These are phyloP conservation scores for Rhodeus uyekii DNA, from an alignment of 2,797 vertebrate genomes.

Conservation along the genomic window DNA sequence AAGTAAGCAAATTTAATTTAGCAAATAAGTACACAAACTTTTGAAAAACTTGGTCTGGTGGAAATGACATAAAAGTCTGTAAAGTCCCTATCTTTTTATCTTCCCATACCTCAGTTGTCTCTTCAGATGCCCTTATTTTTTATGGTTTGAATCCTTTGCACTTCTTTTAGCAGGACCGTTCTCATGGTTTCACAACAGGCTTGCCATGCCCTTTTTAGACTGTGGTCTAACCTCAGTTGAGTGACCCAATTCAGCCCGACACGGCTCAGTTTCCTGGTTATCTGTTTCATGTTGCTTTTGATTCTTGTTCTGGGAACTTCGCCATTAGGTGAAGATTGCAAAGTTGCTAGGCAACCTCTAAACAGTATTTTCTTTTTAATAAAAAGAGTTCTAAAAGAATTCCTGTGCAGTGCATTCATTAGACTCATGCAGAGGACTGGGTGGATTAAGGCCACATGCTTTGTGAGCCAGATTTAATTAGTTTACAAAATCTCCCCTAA, in stretches of 20 bases:
- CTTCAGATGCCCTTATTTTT: not conserved
- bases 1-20: too few relatives aligned
- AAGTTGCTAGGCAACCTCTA: constrained; percentile 44
- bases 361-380: constrained; percentile 13
- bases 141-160: not conserved
- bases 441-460: constrained; percentile 51
- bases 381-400: not conserved
- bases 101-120: too few relatives aligned
- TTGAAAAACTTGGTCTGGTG: not conserved
- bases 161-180: not conserved
- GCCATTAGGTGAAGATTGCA: constrained; percentile 55
- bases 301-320: not conserved
- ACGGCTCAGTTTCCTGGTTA: constrained; percentile 11
- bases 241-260: constrained; percentile 26
- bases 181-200: constrained; percentile 8
- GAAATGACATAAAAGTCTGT: not conserved
- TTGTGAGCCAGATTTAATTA: constrained; percentile 25
- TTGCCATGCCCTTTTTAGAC: not conserved
- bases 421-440: constrained; percentile 50
- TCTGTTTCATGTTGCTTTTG: constrained; percentile 10
- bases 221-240: constrained; percentile 11
- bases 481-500: not conserved
- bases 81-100: too few relatives aligned
- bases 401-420: constrained; percentile 14
- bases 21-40: not conserved